Conservation (phyloP, 2,797 vertebrate species). For the Trematocara caparti region DNA sequence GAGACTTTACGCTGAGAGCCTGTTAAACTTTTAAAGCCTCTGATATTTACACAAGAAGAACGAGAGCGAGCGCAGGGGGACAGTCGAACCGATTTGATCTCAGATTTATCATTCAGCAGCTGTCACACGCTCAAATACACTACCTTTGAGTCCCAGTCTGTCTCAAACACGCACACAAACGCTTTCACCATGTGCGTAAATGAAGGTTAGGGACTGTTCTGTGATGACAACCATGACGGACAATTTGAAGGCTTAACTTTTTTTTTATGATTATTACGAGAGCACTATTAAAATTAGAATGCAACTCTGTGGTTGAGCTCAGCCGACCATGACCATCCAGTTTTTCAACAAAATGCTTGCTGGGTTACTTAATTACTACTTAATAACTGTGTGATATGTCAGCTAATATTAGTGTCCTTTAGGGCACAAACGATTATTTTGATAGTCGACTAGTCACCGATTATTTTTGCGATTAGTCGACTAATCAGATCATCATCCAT, state of each 20-base stretch:
- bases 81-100: conserved; percentile 25
- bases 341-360: background rate
- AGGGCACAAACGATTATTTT: too few species aligned
- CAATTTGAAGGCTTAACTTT: background rate
- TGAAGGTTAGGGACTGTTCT: background rate
- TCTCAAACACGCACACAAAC: background rate
- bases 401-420: background rate
- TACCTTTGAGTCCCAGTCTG: background rate
- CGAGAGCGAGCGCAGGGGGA: conserved; percentile 1
- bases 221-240: background rate
- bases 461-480: too few species aligned
- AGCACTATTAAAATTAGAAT: background rate
- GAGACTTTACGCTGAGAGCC: background rate
- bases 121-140: background rate
- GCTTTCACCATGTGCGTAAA: background rate
- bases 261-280: background rate
- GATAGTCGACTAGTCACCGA: too few species aligned
- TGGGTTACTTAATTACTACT: background rate
- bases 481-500: too few species aligned
- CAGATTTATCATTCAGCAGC: conserved; percentile 5
- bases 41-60: conserved; percentile 11
- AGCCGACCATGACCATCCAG: background rate
- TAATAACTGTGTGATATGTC: background rate
- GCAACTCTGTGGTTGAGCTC: background rate
- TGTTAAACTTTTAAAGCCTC: conserved; percentile 22